phyloP scores from a whole-genome alignment of 2,113 vertebrate species.

The Dasyornis broadbenti region DNA sequence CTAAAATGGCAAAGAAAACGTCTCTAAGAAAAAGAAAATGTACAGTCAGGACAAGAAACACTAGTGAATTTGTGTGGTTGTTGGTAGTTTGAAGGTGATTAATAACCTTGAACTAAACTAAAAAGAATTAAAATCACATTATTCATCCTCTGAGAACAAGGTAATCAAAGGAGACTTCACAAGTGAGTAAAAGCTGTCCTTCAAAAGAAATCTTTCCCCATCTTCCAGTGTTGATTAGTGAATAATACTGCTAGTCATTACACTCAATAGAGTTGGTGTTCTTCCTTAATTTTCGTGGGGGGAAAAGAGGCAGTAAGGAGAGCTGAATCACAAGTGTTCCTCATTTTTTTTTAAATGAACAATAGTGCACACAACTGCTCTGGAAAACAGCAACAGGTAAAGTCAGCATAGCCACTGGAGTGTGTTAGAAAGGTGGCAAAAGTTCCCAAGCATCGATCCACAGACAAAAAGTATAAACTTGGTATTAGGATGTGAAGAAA shows the following conservation, averaged over 20 bases:
- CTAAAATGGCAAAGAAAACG: not conserved
- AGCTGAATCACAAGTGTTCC: conserved; percentile 58
- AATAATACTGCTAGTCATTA: conserved; percentile 18
- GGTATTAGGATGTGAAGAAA: not conserved
- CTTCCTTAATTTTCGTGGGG: conserved; percentile 36
- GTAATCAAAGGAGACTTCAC: conserved; percentile 31
- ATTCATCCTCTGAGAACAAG: conserved; percentile 41
- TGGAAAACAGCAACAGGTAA: not conserved
- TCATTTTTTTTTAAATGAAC: conserved; percentile 35
- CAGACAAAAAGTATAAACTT: not conserved
- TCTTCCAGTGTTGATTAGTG: not conserved
- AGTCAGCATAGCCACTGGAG: not conserved
- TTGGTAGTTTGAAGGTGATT: not conserved
- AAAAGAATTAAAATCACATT: conserved; percentile 43
- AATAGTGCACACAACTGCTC: not conserved
- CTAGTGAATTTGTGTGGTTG: not conserved
- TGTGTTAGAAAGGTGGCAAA: not conserved
- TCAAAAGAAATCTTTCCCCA: conserved; percentile 12
- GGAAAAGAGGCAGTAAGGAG: conserved; percentile 3
- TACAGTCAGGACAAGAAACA: not conserved
- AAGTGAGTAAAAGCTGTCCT: conserved; percentile 49
- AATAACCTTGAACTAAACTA: conserved; percentile 25
- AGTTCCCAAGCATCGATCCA: not conserved
- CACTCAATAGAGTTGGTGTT: not conserved
- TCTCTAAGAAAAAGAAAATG: not conserved